Evolutionary conservation across 2,888 invertebrate species (phyloP).

Genomic region (Chrysopilus asiliformis): DNA sequence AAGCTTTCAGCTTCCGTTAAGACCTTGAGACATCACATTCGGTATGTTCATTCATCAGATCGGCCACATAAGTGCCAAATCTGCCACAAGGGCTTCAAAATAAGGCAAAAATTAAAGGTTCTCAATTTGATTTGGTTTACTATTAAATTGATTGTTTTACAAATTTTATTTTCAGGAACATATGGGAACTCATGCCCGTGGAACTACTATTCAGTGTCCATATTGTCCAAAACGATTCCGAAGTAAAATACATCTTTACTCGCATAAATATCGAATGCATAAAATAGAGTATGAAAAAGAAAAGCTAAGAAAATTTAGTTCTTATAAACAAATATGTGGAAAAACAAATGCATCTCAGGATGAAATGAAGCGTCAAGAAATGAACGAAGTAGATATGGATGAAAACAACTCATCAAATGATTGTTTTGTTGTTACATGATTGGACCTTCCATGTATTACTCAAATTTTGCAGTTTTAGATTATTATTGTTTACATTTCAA

Average conservation of each 20-base stretch:
- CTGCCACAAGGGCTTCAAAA: slow-evolving; percentile 12
- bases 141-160: not conserved
- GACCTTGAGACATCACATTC: slow-evolving; percentile 11
- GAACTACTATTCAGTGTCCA: slow-evolving; percentile 9
- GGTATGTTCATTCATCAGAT: slow-evolving; percentile 12
- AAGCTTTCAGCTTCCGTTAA: slow-evolving; percentile 11
- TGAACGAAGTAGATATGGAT: too few species aligned
- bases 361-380: too few species aligned
- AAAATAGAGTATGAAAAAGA: slow-evolving; percentile 10
- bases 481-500: too few species aligned
- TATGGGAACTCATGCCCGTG: slow-evolving; percentile 10
- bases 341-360: too few species aligned
- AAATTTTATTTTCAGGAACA: slow-evolving; percentile 8
- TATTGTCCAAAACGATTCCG: slow-evolving; percentile 12
- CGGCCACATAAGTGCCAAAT: slow-evolving; percentile 10
- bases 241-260: slow-evolving; percentile 12
- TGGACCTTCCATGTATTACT: too few species aligned
- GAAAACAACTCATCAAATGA: too few species aligned
- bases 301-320: too few species aligned
- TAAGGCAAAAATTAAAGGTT: slow-evolving; percentile 13
- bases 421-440: too few species aligned
- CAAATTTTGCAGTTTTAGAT: too few species aligned
- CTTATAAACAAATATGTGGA: too few species aligned
- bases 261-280: slow-evolving; percentile 13
- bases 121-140: not conserved